Evolutionary conservation across 92 coral and sea anemone species (phyloP).

Genomic region (Muricea muricata): DNA sequence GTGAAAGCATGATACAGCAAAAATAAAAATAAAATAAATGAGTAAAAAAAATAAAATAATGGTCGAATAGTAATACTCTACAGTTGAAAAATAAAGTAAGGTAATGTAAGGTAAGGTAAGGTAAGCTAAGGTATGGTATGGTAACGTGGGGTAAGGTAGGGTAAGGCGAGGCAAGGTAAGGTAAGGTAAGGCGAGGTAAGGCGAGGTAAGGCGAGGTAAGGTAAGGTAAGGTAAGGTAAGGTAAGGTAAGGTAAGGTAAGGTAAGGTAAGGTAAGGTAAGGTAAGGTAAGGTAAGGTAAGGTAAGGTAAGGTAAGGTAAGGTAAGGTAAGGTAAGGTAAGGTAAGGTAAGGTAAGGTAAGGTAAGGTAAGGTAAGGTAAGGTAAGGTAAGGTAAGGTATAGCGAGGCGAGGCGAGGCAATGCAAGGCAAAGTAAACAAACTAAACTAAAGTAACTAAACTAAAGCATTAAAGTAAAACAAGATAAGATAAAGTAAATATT

Average conservation of each 20-base stretch:
- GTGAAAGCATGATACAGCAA: background rate
- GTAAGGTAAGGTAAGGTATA: background rate
- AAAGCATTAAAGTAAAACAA: background rate
- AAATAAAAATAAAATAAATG: too few species aligned
- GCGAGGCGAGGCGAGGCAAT: background rate
- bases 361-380: background rate
- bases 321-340: conserved; percentile 1
- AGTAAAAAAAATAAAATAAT: too few species aligned
- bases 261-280: background rate
- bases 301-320: background rate
- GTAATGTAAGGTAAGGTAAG: background rate
- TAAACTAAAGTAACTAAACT: too few species aligned
- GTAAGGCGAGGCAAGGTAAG: background rate
- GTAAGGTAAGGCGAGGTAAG: background rate
- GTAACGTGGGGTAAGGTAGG: conserved; percentile 7
- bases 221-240: conserved; percentile 3
- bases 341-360: background rate
- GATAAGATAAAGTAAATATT: background rate
- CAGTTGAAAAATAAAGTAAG: conserved; percentile 7
- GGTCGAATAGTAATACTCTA: too few species aligned
- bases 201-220: background rate
- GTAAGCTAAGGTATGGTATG: conserved; percentile 16
- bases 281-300: conserved; percentile 1
- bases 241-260: conserved; percentile 13
- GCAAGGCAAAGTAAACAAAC: background rate